Conservation (phyloP, 2,113 vertebrate genomes). For the Cavia aperea region DNA sequence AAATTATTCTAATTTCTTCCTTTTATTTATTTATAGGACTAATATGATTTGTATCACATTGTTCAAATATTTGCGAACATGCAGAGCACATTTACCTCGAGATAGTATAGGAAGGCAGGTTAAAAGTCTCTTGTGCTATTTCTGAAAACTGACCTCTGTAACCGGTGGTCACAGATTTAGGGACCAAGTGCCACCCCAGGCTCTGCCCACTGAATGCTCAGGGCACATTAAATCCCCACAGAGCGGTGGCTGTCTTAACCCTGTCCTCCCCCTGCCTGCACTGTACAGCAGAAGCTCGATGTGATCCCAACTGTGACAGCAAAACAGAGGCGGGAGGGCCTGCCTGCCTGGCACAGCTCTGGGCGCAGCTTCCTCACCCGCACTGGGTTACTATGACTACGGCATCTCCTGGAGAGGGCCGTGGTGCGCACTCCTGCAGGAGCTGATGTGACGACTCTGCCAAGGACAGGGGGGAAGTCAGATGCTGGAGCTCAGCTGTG, state of each 20-base stretch:
- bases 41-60: background rate
- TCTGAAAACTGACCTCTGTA: background rate
- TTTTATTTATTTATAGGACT: background rate
- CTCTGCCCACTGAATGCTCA: conserved; percentile 5
- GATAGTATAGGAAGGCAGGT: background rate
- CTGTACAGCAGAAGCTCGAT: background rate
- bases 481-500: no score
- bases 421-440: no score
- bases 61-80: background rate
- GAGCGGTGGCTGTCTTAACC: background rate
- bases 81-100: background rate
- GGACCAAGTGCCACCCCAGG: background rate
- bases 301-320: accelerated
- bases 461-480: background rate
- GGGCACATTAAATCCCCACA: background rate
- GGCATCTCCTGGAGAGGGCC: accelerated
- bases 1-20: background rate
- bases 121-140: background rate
- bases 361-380: background rate
- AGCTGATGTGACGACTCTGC: accelerated
- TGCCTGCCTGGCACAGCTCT: background rate
- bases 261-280: no score
- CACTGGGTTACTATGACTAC: background rate
- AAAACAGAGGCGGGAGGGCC: background rate
- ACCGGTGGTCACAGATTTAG: background rate